These are phyloP conservation scores for Thomomys bottae DNA, from an alignment of 2,113 vertebrate species.

Conservation along the genomic window DNA sequence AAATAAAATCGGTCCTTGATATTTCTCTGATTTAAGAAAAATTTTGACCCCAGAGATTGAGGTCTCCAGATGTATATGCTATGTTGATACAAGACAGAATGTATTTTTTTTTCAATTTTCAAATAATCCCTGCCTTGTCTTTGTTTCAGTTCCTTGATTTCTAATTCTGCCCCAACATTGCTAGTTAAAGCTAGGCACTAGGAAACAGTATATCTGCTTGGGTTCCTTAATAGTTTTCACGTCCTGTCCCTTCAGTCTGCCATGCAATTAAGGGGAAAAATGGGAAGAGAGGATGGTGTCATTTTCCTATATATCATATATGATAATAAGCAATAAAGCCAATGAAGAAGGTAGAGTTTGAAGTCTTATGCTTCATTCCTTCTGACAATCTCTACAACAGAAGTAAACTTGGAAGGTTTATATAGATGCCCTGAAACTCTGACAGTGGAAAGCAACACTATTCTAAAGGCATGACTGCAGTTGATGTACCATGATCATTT, in stretches of 20 bases:
- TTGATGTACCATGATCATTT: not conserved
- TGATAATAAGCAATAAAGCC: not conserved
- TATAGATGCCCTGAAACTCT: not conserved
- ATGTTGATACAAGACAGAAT: not conserved
- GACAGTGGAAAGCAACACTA: constrained; percentile 2
- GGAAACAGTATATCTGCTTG: not conserved
- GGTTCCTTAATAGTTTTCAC: not conserved
- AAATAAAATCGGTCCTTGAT: constrained; percentile 39
- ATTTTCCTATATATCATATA: not conserved
- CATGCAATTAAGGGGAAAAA: constrained; percentile 2
- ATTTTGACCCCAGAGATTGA: not conserved
- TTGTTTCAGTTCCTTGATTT: not conserved
- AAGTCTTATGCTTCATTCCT: constrained; percentile 11
- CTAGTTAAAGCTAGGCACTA: not conserved
- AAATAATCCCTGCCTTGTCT: not conserved
- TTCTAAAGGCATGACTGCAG: not conserved
- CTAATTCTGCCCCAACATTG: not conserved
- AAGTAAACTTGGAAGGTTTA: constrained; percentile 34
- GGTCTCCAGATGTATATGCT: not conserved
- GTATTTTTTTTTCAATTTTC: not conserved
- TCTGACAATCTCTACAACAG: constrained; percentile 31
- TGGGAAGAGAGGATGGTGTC: not conserved
- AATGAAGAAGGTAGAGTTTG: not conserved
- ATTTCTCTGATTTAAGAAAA: constrained; percentile 33
- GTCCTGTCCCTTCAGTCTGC: constrained; percentile 23